Percentiles rank a stretch among this genome's conserved stretches.
phyloP scores from a whole-genome alignment of 2,113 vertebrate genomes.

The Polypterus bichir region DNA sequence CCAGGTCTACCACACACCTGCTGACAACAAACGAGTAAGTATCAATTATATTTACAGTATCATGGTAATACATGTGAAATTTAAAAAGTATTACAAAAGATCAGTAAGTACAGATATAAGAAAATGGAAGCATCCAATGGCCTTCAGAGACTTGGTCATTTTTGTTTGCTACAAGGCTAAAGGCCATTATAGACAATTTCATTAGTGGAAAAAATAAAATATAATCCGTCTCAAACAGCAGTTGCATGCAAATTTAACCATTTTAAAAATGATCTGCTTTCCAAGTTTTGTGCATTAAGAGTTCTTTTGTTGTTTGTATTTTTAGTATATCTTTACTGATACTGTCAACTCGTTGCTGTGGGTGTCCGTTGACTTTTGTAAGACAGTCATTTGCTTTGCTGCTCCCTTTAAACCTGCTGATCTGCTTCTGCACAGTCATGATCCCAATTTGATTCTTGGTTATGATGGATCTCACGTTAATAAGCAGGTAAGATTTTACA shows the following conservation, averaged over 20 bases:
- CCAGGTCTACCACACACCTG: slow-evolving; percentile 96
- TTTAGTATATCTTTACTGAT: slow-evolving; percentile 86
- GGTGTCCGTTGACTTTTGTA: slow-evolving; percentile 88
- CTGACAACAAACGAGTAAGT: slow-evolving; percentile 82
- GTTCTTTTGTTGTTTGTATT: not conserved
- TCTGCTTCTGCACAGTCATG: slow-evolving; percentile 73
- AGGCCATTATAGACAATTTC: too few relatives aligned
- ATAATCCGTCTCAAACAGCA: too few relatives aligned
- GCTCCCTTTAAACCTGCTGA: slow-evolving; percentile 82
- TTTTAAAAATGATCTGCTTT: too few relatives aligned
- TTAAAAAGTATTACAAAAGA: too few relatives aligned
- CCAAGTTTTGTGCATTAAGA: too few relatives aligned
- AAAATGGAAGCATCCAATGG: too few relatives aligned
- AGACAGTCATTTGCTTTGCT: slow-evolving; percentile 65
- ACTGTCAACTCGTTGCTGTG: slow-evolving; percentile 74
- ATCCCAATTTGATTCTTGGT: slow-evolving; percentile 68
- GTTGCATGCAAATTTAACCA: too few relatives aligned
- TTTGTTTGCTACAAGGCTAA: too few relatives aligned
- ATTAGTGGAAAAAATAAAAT: too few relatives aligned
- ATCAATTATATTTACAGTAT: not conserved
- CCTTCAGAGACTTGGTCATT: too few relatives aligned
- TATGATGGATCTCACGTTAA: slow-evolving; percentile 84
- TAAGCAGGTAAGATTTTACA: slow-evolving; percentile 65
- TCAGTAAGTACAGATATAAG: too few relatives aligned
- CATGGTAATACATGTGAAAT: too few relatives aligned